Base-by-base conservation (phyloP, 2,113 vertebrate species). In the Lycaon pictus region DNA sequence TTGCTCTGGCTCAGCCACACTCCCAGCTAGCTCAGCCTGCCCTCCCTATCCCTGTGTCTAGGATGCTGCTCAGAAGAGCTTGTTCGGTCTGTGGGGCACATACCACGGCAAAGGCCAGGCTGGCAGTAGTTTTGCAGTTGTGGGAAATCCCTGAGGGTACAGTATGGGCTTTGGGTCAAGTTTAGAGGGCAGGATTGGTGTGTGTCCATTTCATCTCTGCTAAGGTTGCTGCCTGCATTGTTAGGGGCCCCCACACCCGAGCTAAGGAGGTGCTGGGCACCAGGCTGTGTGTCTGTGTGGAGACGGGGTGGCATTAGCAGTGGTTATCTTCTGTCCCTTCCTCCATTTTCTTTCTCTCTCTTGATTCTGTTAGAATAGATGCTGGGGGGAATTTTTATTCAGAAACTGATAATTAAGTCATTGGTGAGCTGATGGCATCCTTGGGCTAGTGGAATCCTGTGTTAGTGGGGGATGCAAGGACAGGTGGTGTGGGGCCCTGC, bases 261-360 rank as follows among this genome's bases (percentile, higher is more conserved):
- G 43, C 0, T 19, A 10, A 37, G 8, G 1, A 4, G 58, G 67
- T 2, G 1, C 12, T 16, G 51, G 80, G 35, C 51, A 58, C 71
- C 6, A 5, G 74, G 6, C 25, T 29, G 35, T 2, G 8, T 2
- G 5, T 5, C 17, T 22, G 4, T 32, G 9, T 3, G 7, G 22
- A 7, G 2, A 25, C 5, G 1, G 0, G 5, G 20, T 6, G 48
- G 51, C 13, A 2, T 12, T 1, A 0, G 43, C 5, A 3, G 32
- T 0, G 2, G 23, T 53, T 22, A 13, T 4, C 55, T 58, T 48
- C 88, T 5, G 82, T 48, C 22, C 13, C 17, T 71, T 35, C 1
- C 29, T 35, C 11, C 23, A 11, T 67, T 51, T 1, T 56, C 37
- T 60, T 67, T 69, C 43, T 19, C 23, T 43, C 12, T 95, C 27